These are phyloP conservation scores for Scaptomyza parva DNA, from an alignment of 2,888 invertebrate species.

Conservation along the genomic window DNA sequence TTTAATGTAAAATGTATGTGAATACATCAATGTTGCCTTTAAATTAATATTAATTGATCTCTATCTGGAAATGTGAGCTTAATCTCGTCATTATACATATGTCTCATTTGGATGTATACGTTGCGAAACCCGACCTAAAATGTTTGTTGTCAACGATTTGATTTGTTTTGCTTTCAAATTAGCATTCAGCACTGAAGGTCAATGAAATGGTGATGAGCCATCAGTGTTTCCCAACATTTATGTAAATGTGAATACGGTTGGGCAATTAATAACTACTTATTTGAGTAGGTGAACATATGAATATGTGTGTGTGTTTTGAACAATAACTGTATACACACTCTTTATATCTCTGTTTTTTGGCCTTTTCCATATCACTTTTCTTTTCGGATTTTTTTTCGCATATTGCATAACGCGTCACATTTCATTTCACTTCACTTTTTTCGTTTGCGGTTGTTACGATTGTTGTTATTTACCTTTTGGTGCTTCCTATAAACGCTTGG, in stretches of 20 bases:
- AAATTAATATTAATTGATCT: constrained; percentile 13
- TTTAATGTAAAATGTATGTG: constrained; percentile 35
- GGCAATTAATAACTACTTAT: constrained; percentile 32
- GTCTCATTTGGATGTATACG: not conserved
- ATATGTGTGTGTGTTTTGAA: constrained; percentile 9
- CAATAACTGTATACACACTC: constrained; percentile 21
- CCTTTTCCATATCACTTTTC: constrained; percentile 38
- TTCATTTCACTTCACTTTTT: constrained; percentile 68
- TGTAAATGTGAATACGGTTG: constrained; percentile 48
- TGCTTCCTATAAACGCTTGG: constrained; percentile 73
- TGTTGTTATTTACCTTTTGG: constrained; percentile 70
- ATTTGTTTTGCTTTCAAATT: constrained; percentile 60
- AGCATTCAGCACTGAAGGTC: constrained; percentile 67
- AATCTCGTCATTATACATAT: not conserved
- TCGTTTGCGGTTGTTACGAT: constrained; percentile 2
- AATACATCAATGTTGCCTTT: constrained; percentile 23
- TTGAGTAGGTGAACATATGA: not conserved
- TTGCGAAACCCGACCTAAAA: constrained; percentile 26
- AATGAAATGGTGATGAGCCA: constrained; percentile 64
- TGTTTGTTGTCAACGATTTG: constrained; percentile 23
- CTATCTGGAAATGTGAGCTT: not conserved
- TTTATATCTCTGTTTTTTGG: constrained; percentile 17
- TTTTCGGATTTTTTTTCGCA: constrained; percentile 46
- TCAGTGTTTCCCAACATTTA: constrained; percentile 56
- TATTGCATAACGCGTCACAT: constrained; percentile 66